Conservation (phyloP, 2,888 invertebrate genomes). For the Cerastis leucographa region DNA sequence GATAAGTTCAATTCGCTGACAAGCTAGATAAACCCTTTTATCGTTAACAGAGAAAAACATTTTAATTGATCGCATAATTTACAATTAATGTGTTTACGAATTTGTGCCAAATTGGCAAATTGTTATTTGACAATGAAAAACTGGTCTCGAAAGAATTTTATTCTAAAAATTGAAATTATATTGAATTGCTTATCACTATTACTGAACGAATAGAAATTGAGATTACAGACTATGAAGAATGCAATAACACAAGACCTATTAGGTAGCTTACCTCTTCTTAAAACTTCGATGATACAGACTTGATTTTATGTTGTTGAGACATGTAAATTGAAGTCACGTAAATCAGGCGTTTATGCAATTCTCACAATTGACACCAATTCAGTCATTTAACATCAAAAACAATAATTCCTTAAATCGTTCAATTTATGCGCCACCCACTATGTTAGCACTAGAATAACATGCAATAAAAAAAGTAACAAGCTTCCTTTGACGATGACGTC, state of each 20-base stretch:
- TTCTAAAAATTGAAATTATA: background rate
- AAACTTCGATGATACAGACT: background rate
- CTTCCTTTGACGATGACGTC: conserved; percentile 61
- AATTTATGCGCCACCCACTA: conserved; percentile 55
- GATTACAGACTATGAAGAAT: background rate
- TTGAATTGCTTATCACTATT: background rate
- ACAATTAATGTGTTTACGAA: conserved; percentile 18
- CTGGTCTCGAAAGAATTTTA: background rate
- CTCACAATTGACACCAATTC: conserved; percentile 27
- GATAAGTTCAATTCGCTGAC: background rate
- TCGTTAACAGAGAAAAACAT: background rate
- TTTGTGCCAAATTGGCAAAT: conserved; percentile 30
- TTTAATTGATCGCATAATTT: conserved; percentile 12
- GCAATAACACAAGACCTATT: background rate
- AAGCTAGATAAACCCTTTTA: background rate
- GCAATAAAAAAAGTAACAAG: conserved; percentile 60
- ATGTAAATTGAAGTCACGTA: background rate
- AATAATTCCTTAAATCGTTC: conserved; percentile 54
- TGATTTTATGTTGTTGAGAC: background rate
- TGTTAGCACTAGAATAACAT: conserved; percentile 61
- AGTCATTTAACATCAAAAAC: conserved; percentile 42
- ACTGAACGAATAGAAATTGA: background rate
- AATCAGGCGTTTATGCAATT: conserved; percentile 11
- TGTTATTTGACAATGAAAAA: conserved; percentile 15
- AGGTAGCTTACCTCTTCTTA: background rate